Percentiles rank a stretch among this genome's conserved stretches.
Evolutionary conservation across 2,888 invertebrate species (phyloP).

Genomic region (Microplitis manilae): DNA sequence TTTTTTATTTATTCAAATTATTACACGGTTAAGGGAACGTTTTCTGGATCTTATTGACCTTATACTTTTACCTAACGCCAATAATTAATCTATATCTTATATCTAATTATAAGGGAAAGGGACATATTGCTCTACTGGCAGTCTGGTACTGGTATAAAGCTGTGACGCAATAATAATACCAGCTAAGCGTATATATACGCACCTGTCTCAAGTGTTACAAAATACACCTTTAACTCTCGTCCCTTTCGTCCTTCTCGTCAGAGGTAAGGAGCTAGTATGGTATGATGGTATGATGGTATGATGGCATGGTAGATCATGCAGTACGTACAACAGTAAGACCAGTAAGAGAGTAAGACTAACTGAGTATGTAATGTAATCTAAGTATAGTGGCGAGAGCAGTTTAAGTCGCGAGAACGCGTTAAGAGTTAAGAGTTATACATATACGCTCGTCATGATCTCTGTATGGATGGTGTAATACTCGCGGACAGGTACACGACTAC

Average conservation of each 20-base stretch:
- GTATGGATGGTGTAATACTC: constrained; percentile 39
- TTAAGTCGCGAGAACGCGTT: constrained; percentile 22
- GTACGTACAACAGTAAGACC: not conserved
- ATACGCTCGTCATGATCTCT: constrained; percentile 41
- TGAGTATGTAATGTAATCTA: too few species aligned
- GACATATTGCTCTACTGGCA: constrained; percentile 55
- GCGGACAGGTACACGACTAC: constrained; percentile 34
- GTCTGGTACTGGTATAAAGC: not conserved
- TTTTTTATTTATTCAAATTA: too few species aligned
- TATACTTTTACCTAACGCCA: too few species aligned
- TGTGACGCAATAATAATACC: constrained; percentile 57
- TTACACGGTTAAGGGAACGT: too few species aligned
- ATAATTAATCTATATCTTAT: too few species aligned
- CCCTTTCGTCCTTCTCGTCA: too few species aligned
- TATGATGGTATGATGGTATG: too few species aligned
- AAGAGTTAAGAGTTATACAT: constrained; percentile 37
- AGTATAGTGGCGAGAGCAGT: too few species aligned
- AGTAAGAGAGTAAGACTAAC: too few species aligned
- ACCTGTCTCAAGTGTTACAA: constrained; percentile 62
- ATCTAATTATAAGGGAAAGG: constrained; percentile 26
- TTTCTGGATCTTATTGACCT: too few species aligned
- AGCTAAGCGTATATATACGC: constrained; percentile 36
- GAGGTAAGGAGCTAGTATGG: too few species aligned
- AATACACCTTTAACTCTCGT: constrained; percentile 45
- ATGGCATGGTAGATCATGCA: too few species aligned